Conservation (phyloP, 1,140 invertebrate species). For the Cheumatopsyche charites region DNA sequence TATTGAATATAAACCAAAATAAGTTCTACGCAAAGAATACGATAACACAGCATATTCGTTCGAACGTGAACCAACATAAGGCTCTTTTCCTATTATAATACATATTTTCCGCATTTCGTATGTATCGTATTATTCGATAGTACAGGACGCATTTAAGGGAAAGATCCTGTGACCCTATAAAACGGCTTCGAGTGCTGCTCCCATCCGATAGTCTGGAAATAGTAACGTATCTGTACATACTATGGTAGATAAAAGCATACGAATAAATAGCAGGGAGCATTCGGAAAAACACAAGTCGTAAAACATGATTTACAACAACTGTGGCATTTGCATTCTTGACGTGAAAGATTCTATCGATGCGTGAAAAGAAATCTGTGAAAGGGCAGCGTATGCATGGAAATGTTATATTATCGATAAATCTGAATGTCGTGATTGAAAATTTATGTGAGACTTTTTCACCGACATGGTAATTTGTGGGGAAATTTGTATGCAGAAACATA, state of each 20-base stretch:
- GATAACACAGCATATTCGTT: conserved; percentile 25
- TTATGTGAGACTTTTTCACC: not conserved
- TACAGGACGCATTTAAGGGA: conserved; percentile 8
- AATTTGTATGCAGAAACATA: not conserved
- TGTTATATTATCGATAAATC: not conserved
- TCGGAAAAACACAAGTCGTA: conserved; percentile 14
- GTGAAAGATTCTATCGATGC: conserved; percentile 9
- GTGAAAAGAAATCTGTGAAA: not conserved
- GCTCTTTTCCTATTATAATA: not conserved
- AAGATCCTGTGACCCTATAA: conserved; percentile 17
- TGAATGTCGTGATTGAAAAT: not conserved
- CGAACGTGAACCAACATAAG: not conserved
- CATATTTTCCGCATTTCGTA: not conserved
- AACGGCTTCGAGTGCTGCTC: not conserved
- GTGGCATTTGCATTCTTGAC: conserved; percentile 31
- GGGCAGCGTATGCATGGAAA: not conserved
- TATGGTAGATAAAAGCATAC: no score
- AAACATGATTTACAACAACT: conserved; percentile 26
- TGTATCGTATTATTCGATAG: not conserved
- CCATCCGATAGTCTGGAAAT: no score
- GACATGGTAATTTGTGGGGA: not conserved
- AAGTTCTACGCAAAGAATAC: conserved; percentile 2
- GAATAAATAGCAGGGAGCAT: not conserved
- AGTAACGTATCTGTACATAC: no score
- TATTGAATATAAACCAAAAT: conserved; percentile 24